phyloP scores from a whole-genome alignment of 2,888 invertebrate species.

The Lasioglossum marginatum region DNA sequence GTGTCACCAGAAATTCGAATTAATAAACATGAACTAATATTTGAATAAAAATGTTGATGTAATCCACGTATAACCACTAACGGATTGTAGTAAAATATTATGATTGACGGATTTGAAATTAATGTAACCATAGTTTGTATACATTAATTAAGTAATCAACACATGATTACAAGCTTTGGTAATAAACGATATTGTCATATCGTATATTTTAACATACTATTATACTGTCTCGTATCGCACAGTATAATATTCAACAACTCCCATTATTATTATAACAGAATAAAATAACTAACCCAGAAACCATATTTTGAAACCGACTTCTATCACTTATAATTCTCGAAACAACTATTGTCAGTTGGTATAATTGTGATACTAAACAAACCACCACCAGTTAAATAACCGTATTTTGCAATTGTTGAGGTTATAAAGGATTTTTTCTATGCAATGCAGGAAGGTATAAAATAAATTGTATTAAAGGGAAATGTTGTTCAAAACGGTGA shows the following conservation, averaged over 20 bases:
- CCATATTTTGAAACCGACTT: background rate
- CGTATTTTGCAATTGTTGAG: too few species aligned
- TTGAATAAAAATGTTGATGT: background rate
- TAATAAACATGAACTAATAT: background rate
- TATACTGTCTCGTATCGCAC: background rate
- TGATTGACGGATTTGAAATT: background rate
- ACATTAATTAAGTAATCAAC: background rate
- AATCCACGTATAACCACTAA: background rate
- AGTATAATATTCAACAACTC: background rate
- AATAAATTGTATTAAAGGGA: too few species aligned
- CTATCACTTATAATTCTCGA: too few species aligned
- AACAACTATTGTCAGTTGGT: too few species aligned
- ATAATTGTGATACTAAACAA: too few species aligned
- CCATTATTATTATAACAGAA: background rate
- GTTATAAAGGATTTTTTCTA: too few species aligned
- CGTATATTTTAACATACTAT: background rate
- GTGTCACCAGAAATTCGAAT: background rate
- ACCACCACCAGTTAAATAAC: too few species aligned
- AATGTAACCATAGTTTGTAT: background rate
- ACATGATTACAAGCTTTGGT: background rate
- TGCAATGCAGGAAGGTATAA: too few species aligned
- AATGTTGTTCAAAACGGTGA: too few species aligned
- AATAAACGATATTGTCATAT: background rate
- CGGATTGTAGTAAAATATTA: background rate
- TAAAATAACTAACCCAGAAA: background rate